Percentiles rank a stretch among this genome's conserved stretches.
Evolutionary conservation across 2,888 invertebrate genomes (phyloP).

Genomic region (Drosophila putrida): DNA sequence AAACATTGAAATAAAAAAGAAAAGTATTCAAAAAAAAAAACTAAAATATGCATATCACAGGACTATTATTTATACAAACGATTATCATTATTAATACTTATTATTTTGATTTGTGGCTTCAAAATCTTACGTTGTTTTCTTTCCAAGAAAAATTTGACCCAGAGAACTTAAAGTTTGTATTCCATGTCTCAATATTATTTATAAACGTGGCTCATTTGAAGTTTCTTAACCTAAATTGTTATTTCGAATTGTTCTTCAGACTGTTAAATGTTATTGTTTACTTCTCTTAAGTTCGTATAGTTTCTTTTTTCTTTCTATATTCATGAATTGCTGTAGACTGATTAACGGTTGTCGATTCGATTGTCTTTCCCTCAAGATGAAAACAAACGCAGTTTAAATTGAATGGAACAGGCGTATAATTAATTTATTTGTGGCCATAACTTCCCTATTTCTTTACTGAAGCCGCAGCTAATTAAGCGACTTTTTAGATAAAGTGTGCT

Average conservation of each 20-base stretch:
- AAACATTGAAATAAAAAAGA: too few species aligned
- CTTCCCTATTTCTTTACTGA: constrained; percentile 53
- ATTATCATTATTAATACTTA: too few species aligned
- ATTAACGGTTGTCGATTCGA: constrained; percentile 24
- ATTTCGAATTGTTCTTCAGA: constrained; percentile 13
- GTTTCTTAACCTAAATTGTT: constrained; percentile 13
- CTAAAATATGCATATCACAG: too few species aligned
- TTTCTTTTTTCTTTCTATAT: constrained; percentile 8
- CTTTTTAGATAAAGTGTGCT: constrained; percentile 59
- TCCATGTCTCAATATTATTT: constrained; percentile 4
- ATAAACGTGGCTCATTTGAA: constrained; percentile 3
- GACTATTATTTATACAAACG: too few species aligned
- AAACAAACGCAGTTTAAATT: constrained; percentile 49
- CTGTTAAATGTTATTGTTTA: constrained; percentile 39
- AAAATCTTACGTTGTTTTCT: neutral
- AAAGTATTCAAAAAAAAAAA: too few species aligned
- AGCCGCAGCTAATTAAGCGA: constrained; percentile 55
- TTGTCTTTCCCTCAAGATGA: constrained; percentile 40
- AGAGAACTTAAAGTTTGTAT: constrained; percentile 1
- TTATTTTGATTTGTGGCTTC: neutral
- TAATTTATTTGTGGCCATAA: constrained; percentile 39
- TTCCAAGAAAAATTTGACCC: constrained; percentile 2
- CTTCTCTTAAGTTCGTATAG: constrained; percentile 26
- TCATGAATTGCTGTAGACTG: neutral
- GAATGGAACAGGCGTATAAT: constrained; percentile 44